These are phyloP conservation scores for Dendrocincla tyrannina DNA, from an alignment of 2,797 vertebrate species.

Conservation along the genomic window DNA sequence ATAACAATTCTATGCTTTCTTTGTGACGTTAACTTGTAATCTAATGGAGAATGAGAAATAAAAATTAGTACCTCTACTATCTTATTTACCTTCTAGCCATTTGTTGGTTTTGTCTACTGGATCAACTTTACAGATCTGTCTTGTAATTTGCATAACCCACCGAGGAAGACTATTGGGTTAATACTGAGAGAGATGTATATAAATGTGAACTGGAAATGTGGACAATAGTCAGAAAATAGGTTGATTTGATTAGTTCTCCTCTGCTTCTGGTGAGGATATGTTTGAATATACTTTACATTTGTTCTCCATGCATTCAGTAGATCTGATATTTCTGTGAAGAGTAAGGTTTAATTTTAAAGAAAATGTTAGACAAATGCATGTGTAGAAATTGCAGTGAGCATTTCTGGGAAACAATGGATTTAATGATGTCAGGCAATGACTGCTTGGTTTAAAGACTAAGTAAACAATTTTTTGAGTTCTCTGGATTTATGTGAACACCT, in stretches of 20 bases:
- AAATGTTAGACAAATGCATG: background rate
- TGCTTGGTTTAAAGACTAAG: background rate
- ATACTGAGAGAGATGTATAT: background rate
- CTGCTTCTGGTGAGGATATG: accelerated
- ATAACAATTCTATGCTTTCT: background rate
- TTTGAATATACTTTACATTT: background rate
- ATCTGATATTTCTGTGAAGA: background rate
- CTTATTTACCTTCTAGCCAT: background rate
- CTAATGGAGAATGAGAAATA: background rate
- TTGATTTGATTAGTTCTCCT: background rate
- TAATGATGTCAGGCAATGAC: background rate
- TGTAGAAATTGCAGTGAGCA: background rate
- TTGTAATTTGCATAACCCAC: background rate
- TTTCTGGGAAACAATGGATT: background rate
- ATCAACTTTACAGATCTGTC: background rate
- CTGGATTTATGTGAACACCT: background rate
- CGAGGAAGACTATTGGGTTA: background rate
- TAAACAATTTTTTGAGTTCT: background rate
- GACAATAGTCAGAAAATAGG: background rate
- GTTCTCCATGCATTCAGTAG: background rate
- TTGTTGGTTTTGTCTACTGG: background rate
- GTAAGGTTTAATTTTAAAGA: background rate
- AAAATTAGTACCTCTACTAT: background rate
- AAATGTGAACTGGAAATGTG: background rate
- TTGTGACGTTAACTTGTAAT: background rate